Evolutionary conservation across 2,888 invertebrate genomes (phyloP).

Genomic region (Imbricaverruca yamaguchii): DNA sequence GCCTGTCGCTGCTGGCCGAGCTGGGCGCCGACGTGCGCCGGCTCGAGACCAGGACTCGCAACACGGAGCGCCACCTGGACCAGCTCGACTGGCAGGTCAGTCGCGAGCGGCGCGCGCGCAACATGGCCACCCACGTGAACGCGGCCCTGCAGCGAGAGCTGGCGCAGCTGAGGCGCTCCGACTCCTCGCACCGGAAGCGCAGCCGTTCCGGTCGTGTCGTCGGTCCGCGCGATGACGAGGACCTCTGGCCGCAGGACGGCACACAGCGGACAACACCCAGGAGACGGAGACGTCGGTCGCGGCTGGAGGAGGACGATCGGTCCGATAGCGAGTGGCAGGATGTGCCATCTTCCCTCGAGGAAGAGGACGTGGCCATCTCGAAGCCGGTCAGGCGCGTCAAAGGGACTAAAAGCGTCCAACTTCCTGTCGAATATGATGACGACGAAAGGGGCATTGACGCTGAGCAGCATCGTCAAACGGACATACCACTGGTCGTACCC

Average conservation of each 20-base stretch:
- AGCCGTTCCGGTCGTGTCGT: too few relatives aligned
- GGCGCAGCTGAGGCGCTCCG: background rate
- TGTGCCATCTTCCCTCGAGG: background rate
- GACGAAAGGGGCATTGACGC: too few relatives aligned
- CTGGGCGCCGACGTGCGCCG: slow-evolving; percentile 8
- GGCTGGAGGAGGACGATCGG: background rate
- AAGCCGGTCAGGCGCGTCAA: too few relatives aligned
- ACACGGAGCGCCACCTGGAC: background rate
- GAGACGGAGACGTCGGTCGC: background rate
- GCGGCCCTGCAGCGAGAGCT: background rate
- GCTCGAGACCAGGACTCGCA: background rate
- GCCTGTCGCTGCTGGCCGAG: background rate
- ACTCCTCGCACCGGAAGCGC: background rate
- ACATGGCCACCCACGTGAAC: background rate
- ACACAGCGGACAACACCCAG: background rate
- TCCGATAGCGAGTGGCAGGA: too few relatives aligned
- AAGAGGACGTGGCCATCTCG: background rate
- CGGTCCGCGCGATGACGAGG: too few relatives aligned
- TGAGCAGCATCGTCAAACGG: too few relatives aligned
- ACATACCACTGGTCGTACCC: too few relatives aligned
- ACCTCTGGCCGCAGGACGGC: background rate
- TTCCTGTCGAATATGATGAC: too few relatives aligned
- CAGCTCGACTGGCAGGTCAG: background rate
- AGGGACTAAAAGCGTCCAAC: too few relatives aligned
- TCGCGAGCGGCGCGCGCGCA: background rate